These are phyloP conservation scores for Cyprinella venusta DNA, from an alignment of 2,797 vertebrate species.

Conservation along the genomic window DNA sequence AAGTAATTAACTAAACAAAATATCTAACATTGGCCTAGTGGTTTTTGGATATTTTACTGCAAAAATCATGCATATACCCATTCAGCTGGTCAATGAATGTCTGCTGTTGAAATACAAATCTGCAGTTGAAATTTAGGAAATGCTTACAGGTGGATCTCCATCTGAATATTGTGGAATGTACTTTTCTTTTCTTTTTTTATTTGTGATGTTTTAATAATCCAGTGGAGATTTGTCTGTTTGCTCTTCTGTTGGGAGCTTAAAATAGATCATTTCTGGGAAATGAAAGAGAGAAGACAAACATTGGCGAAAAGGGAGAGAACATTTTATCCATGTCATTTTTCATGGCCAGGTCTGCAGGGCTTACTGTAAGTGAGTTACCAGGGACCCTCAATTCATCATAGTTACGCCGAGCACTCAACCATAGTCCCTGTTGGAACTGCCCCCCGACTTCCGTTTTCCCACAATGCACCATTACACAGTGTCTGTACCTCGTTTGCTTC, in stretches of 20 bases:
- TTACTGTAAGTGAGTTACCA: conserved; percentile 64
- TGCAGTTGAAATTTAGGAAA: not conserved
- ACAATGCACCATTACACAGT: conserved; percentile 64
- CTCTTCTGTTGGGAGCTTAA: conserved; percentile 15
- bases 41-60: too few species aligned
- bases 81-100: not conserved
- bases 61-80: too few species aligned
- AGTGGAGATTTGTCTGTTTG: conserved; percentile 9
- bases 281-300: conserved; percentile 54
- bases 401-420: conserved; percentile 61
- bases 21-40: too few species aligned
- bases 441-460: conserved; percentile 57
- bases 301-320: conserved; percentile 41
- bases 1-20: too few species aligned
- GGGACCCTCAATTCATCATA: conserved; percentile 65
- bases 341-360: conserved; percentile 56
- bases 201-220: conserved; percentile 6
- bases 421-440: conserved; percentile 57
- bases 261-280: conserved; percentile 38
- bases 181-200: too few species aligned
- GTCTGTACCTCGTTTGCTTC: conserved; percentile 32
- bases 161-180: not conserved
- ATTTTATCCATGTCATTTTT: conserved; percentile 61
- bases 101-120: not conserved
- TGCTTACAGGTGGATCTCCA: not conserved